Base-by-base conservation (phyloP, 92 coral and sea anemone species). In the Porites lobata region DNA sequence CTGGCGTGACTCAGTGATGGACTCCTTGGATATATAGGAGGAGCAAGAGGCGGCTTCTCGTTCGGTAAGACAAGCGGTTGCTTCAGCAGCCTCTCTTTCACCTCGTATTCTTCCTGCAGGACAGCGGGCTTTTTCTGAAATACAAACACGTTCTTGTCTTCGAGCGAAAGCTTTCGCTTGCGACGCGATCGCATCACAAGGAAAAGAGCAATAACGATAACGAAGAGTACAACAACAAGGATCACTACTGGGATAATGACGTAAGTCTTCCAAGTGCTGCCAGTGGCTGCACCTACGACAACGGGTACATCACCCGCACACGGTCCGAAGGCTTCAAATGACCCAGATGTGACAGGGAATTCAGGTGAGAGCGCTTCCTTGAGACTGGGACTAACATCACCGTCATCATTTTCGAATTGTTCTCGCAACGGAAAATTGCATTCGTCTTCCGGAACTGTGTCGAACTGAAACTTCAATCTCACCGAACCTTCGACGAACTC, bases 41-140 rank as follows among this genome's bases (percentile, higher is more conserved):
- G 96, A 18, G 98, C 95, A 2, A 95, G 94, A 29, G 99, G 99
- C 1, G 98, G 98, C 71, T 98, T 98, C 88, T 98, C 99, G 79
- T 93, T 96, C 9, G 99, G 99, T 13, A 96, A 63, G 54, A 98
- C 96, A 56, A 98, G 88, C 1, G 99, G 99, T 87, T 96, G 96
- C 69, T 94, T 94, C 26, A 96, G 85, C 20, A 94, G 83, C 69
- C 88, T 93, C 75, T 98, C 99, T 50, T 96, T 94, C 76, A 95
- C 87, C 63, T 96, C 98, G 59, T 94, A 98, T 83, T 98, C 99
- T 73, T 98, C 99, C 53, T 95, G 93, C 72, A 98, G 93, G 47
- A 98, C 99, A 38, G 94, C 98, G 20, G 99, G 99, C 70, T 98
- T 98, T 84, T 92, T 94, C 81, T 94, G 88, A 77, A 96, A 93